A percentile compares a stretch with the other conserved stretches of the same genome.
Evolutionary conservation across 1,140 invertebrate genomes (phyloP).

Genomic region (roundworm (Caenorhabditis elegans)): DNA sequence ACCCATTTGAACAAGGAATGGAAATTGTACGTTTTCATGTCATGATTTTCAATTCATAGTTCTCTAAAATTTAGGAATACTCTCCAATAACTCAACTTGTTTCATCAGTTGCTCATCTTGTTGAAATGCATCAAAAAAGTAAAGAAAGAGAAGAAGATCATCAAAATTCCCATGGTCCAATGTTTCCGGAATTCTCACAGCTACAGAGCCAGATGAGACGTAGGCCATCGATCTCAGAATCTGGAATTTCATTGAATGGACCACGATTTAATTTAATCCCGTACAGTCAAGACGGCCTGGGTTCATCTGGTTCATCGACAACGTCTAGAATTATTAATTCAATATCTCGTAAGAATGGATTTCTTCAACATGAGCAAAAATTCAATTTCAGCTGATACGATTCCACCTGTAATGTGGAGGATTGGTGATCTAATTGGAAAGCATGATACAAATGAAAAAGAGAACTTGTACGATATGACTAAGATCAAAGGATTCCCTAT

Average conservation of each 20-base stretch:
- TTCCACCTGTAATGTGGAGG: slow-evolving; percentile 6
- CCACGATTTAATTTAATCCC: not conserved
- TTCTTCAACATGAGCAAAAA: too few species aligned
- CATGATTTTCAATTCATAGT: not conserved
- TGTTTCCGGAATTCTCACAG: slow-evolving; percentile 1
- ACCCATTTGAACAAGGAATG: not conserved
- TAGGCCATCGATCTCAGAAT: not conserved
- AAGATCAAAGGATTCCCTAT: slow-evolving; percentile 17
- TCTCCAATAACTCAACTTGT: slow-evolving; percentile 12
- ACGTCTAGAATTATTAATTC: not conserved
- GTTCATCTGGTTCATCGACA: not conserved
- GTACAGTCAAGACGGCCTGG: not conserved
- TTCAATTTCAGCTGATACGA: not conserved
- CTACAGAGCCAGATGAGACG: not conserved
- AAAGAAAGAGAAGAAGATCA: not conserved
- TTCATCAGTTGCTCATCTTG: not conserved
- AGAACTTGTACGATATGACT: slow-evolving; percentile 9
- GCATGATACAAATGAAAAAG: not conserved
- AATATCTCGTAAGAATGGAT: not conserved
- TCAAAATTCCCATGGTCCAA: not conserved
- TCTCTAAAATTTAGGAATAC: slow-evolving; percentile 13
- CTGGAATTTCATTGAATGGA: not conserved
- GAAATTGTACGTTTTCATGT: not conserved
- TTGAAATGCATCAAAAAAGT: slow-evolving; percentile 21
- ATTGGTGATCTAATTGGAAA: not conserved